phyloP scores from a whole-genome alignment of 2,888 invertebrate species.

The Nesidiocoris tenuis region DNA sequence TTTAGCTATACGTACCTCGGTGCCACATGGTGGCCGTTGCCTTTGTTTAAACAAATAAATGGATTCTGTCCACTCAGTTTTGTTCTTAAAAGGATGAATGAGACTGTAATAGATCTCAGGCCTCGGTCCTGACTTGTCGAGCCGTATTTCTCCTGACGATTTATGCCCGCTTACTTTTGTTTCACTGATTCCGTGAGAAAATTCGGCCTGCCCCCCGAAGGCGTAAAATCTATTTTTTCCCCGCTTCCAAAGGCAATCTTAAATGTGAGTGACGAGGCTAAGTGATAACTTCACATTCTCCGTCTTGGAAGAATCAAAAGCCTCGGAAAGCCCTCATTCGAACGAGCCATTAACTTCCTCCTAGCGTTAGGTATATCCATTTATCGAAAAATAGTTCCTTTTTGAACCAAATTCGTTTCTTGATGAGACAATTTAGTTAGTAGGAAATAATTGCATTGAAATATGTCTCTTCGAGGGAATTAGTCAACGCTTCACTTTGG shows the following conservation, averaged over 20 bases:
- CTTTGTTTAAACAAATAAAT: conserved; percentile 35
- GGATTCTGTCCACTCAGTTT: conserved; percentile 26
- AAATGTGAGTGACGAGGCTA: background rate
- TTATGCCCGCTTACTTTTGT: conserved; percentile 1
- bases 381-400: no score
- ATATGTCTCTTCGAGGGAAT: no score
- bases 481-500: no score
- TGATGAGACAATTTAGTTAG: no score
- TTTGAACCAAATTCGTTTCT: no score
- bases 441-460: no score
- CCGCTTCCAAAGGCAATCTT: background rate
- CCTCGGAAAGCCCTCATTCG: no score
- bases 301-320: no score
- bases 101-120: conserved; percentile 26
- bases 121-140: conserved; percentile 15
- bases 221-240: background rate
- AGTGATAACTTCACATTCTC: background rate
- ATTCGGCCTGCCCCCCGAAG: background rate
- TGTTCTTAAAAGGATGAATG: conserved; percentile 22
- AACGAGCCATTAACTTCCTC: no score
- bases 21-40: conserved; percentile 23
- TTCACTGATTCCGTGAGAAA: conserved; percentile 3
- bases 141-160: conserved; percentile 19
- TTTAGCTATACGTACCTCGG: background rate
- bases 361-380: no score